A percentile compares a stretch with the other conserved stretches of the same genome.
Evolutionary conservation across 2,888 invertebrate species (phyloP).

Genomic region (Mechanitis messenoides): DNA sequence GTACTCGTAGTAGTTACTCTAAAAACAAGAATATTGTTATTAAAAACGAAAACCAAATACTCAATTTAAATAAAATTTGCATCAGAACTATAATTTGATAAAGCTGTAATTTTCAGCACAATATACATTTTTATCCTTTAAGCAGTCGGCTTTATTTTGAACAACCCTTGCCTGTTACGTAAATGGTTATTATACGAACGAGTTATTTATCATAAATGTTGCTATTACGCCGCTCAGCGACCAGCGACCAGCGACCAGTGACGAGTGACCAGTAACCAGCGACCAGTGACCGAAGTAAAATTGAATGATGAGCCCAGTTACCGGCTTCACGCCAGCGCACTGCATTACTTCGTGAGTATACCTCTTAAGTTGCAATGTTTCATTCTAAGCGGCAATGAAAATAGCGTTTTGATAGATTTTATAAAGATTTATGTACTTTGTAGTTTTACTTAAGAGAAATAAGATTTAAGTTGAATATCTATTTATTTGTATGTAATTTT

Average conservation of each 20-base stretch:
- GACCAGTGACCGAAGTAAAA: slow-evolving; percentile 5
- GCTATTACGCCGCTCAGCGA: slow-evolving; percentile 15
- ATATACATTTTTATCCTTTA: too few species aligned
- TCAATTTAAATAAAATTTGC: too few species aligned
- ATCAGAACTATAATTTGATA: too few species aligned
- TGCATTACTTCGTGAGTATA: not conserved
- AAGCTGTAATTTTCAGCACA: too few species aligned
- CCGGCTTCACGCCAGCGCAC: not conserved
- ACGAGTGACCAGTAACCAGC: not conserved
- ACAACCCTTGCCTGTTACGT: slow-evolving; percentile 7
- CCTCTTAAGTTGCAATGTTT: slow-evolving; percentile 3
- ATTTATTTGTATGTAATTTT: too few species aligned
- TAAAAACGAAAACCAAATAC: too few species aligned
- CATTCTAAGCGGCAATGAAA: not conserved
- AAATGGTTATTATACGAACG: slow-evolving; percentile 7
- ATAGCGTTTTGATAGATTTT: not conserved
- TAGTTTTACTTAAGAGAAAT: too few species aligned
- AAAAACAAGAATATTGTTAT: too few species aligned
- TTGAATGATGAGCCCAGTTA: slow-evolving; percentile 1
- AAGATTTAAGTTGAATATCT: too few species aligned
- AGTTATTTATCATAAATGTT: slow-evolving; percentile 20
- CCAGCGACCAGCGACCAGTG: too few species aligned
- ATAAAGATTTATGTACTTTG: not conserved
- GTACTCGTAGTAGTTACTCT: too few species aligned
- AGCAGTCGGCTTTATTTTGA: not conserved